Conservation (phyloP, 2,797 vertebrate genomes). For the Enteromius fasciolatus region DNA sequence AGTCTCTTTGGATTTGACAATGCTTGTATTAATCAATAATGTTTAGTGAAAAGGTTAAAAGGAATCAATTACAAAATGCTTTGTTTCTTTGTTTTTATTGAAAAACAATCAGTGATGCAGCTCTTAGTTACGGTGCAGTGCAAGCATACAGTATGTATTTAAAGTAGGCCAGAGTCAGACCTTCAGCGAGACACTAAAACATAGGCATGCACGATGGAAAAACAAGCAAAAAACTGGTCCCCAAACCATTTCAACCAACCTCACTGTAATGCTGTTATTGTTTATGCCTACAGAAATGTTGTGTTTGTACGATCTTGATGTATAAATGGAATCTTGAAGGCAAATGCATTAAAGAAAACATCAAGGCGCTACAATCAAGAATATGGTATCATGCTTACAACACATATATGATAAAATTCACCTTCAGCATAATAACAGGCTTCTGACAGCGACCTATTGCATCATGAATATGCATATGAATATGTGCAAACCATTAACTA, state of each 20-base stretch:
- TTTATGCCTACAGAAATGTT: not conserved
- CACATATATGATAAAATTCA: not conserved
- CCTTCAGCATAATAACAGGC: not conserved
- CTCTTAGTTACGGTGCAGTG: constrained; percentile 6
- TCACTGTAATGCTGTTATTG: not conserved
- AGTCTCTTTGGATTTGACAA: not conserved
- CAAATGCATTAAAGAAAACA: constrained; percentile 17
- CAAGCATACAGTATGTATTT: constrained; percentile 37
- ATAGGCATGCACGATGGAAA: constrained; percentile 27
- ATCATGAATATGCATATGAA: not conserved
- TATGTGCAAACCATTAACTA: constrained; percentile 16
- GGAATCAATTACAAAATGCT: not conserved
- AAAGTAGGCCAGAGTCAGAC: constrained; percentile 4
- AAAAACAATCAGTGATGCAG: constrained; percentile 27
- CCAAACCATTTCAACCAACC: not conserved
- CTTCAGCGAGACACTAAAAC: constrained; percentile 12
- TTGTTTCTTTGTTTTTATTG: constrained; percentile 9
- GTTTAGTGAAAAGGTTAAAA: not conserved
- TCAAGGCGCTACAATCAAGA: constrained; percentile 28
- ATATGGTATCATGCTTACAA: constrained; percentile 18
- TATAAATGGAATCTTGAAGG: not conserved
- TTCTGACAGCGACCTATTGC: not conserved
- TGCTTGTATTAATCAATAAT: not conserved
- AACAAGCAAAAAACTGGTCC: constrained; percentile 25
- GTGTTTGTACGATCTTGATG: not conserved